Percentiles rank a stretch among this genome's conserved stretches.
phyloP scores from a whole-genome alignment of 2,113 vertebrate species.

The Pseudolaguvia tuberculata region DNA sequence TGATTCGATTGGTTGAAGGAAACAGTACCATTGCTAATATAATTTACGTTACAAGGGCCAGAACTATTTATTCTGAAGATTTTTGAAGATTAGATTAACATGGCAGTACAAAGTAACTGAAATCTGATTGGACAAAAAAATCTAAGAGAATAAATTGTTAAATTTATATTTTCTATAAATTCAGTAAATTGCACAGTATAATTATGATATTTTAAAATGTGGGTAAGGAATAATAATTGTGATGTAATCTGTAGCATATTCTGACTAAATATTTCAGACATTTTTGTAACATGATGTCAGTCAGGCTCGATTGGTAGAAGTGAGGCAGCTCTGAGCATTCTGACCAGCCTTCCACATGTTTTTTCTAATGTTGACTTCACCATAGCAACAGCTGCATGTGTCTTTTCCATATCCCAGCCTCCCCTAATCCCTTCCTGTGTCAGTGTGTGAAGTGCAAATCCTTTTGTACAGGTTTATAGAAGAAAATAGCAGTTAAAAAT shows the following conservation, averaged over 20 bases:
- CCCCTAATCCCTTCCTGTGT: neutral
- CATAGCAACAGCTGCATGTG: constrained; percentile 54
- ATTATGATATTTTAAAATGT: neutral
- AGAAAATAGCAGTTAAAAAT: neutral
- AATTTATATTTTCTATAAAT: too few relatives aligned
- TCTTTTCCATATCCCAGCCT: constrained; percentile 15
- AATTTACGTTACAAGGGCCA: too few relatives aligned
- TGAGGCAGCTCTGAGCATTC: constrained; percentile 55
- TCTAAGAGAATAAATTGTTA: too few relatives aligned
- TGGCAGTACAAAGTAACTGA: too few relatives aligned
- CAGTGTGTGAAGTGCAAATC: neutral
- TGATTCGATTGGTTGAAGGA: too few relatives aligned
- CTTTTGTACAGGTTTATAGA: neutral
- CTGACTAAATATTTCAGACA: neutral
- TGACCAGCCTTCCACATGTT: constrained; percentile 57
- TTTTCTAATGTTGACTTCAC: constrained; percentile 63
- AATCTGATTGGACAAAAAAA: too few relatives aligned
- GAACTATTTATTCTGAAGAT: too few relatives aligned
- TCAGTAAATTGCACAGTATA: too few relatives aligned
- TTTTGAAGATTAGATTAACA: too few relatives aligned
- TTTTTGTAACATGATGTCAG: neutral
- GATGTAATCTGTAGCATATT: neutral
- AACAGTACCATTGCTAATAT: too few relatives aligned
- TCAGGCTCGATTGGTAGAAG: constrained; percentile 46
- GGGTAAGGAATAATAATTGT: neutral